Base-by-base conservation (phyloP, 2,797 vertebrate genomes). In the Gallinago nigripennis region DNA sequence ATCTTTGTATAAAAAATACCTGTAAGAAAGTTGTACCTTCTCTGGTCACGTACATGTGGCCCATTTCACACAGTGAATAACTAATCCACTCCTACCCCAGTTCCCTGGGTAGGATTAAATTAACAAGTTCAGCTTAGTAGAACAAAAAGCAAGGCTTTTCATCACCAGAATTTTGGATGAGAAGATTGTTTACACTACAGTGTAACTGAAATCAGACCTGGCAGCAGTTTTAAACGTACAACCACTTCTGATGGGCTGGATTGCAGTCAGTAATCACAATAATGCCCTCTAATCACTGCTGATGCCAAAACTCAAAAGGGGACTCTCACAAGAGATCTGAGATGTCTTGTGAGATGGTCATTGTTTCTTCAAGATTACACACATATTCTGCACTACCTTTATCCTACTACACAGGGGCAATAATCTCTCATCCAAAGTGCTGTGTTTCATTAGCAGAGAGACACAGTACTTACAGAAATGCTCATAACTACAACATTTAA, bases 401-500 rank as follows among this genome's bases (percentile, higher is more conserved):
- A 80, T 19, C 28, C 25, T 61, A 33, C 39, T 35, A 68, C 64
- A 77, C 11, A 25, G 51, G 41, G 35, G 8, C 45, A 56, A 53
- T 2, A 3, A 66, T 16, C 28, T 70, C 56, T 70, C 39, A 78
- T 7, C 17, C 66, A 16, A 85, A 78, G 24, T 17, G 33, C 69
- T 72, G 19, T 20, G 31, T n/a, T 85, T 80, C 64, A 61, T 43
- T 18, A 69, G 6, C 28, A 69, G 43, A 89, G 30, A 82, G 63
- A 25, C 31, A 43, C 23, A 69, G 30, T 10, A 54, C 35, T 37
- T 79, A 23, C 3, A 88, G 63, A 90, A 83, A 92, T 16, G 20
- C 45, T 86, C 23, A 1, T 13, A 73, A 58, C 30, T 63, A 19
- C 0, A 0, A 73, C 46, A 31, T 3, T 57, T 46, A 64, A 69